These are phyloP conservation scores for Pangasius krempfi DNA, from an alignment of 2,797 vertebrate genomes.

Conservation along the genomic window DNA sequence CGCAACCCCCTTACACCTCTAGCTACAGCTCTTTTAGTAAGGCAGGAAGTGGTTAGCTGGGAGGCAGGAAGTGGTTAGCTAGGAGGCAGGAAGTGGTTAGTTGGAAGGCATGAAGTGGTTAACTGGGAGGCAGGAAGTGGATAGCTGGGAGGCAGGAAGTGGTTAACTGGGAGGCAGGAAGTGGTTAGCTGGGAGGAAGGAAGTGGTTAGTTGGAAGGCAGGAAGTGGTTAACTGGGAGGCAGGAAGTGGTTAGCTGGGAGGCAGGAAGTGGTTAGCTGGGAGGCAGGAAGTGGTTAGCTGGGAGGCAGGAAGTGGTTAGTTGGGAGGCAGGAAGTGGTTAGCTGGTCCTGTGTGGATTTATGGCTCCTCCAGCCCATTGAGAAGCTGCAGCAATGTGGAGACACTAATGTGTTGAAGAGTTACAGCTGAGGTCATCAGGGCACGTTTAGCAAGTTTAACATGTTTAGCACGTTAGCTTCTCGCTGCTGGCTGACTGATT, in stretches of 20 bases:
- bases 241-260: background rate
- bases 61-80: background rate
- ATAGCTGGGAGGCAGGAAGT: background rate
- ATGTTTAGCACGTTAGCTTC: constrained; percentile 18
- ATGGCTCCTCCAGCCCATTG: background rate
- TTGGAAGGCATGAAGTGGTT: background rate
- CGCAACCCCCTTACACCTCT: background rate
- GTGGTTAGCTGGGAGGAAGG: background rate
- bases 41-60: background rate
- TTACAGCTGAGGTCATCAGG: constrained; percentile 25
- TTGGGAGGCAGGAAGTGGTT: background rate
- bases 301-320: background rate
- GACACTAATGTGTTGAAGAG: constrained; percentile 29
- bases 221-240: background rate
- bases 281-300: background rate
- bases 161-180: no score
- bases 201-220: no score
- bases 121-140: background rate
- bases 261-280: background rate
- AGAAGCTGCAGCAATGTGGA: background rate
- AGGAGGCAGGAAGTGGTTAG: background rate
- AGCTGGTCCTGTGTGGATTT: no score
- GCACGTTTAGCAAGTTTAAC: background rate
- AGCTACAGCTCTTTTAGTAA: background rate
- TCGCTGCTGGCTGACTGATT: constrained; percentile 34